Conservation (phyloP, 1,140 invertebrate genomes). For the Eupristina koningsbergeri region DNA sequence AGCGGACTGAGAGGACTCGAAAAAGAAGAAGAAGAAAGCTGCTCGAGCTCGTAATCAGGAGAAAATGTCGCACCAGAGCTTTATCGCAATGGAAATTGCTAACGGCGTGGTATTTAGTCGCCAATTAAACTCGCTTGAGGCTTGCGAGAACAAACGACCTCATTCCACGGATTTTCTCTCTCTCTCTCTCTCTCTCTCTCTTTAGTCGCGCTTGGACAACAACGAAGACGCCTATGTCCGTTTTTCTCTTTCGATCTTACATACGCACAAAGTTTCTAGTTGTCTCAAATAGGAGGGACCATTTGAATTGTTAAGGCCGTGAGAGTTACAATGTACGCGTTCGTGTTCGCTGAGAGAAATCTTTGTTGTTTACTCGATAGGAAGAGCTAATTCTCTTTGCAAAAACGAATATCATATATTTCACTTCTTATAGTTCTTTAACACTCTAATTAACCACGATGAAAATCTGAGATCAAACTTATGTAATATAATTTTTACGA, state of each 20-base stretch:
- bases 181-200: conserved; percentile 35
- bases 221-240: conserved; percentile 22
- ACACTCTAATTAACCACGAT: too few species aligned
- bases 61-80: conserved; percentile 59
- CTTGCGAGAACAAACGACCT: conserved; percentile 68
- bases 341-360: conserved; percentile 15
- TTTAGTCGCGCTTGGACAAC: not conserved
- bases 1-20: not conserved
- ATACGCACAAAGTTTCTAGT: not conserved
- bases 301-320: conserved; percentile 43
- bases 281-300: conserved; percentile 25
- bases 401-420: not conserved
- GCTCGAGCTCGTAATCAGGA: conserved; percentile 49
- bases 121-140: conserved; percentile 65
- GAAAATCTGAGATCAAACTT: too few species aligned
- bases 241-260: conserved; percentile 46
- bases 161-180: conserved; percentile 60
- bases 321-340: conserved; percentile 28
- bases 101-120: conserved; percentile 67
- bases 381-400: not conserved
- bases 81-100: conserved; percentile 71
- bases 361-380: not conserved
- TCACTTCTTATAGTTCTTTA: not conserved
- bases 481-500: too few species aligned
- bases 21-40: conserved; percentile 51